Evolutionary conservation across 2,797 vertebrate genomes (phyloP).

Genomic region (Aeoliscus strigatus): DNA sequence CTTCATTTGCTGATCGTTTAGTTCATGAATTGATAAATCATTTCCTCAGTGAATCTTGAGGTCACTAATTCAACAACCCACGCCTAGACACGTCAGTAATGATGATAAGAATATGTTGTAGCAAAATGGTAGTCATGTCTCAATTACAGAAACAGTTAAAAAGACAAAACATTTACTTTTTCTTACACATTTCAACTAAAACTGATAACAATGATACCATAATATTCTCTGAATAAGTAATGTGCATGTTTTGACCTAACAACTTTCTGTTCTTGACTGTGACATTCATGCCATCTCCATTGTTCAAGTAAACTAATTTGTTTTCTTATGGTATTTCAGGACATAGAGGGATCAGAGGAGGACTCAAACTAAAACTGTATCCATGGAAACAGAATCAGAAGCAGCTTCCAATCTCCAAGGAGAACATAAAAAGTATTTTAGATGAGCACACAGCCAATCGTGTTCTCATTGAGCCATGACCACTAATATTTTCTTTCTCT

Average conservation of each 20-base stretch:
- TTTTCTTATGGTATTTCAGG: constrained; percentile 59
- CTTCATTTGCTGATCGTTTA: not conserved
- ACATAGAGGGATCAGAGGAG: constrained; percentile 66
- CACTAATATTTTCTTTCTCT: constrained; percentile 1
- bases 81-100: too few species aligned
- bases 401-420: constrained; percentile 28
- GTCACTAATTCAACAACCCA: too few species aligned
- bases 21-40: not conserved
- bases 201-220: too few species aligned
- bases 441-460: constrained; percentile 9
- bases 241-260: too few species aligned
- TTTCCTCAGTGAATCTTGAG: too few species aligned
- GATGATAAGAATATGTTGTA: too few species aligned
- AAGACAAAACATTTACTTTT: too few species aligned
- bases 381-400: constrained; percentile 34
- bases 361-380: constrained; percentile 52
- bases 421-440: constrained; percentile 31
- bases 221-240: too few species aligned
- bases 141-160: too few species aligned
- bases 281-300: not conserved
- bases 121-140: too few species aligned
- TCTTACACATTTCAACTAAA: too few species aligned
- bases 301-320: not conserved
- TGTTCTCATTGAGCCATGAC: constrained; percentile 1
- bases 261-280: not conserved